These are phyloP conservation scores for Mobula hypostoma DNA, from an alignment of 2,113 vertebrate genomes.

Conservation along the genomic window DNA sequence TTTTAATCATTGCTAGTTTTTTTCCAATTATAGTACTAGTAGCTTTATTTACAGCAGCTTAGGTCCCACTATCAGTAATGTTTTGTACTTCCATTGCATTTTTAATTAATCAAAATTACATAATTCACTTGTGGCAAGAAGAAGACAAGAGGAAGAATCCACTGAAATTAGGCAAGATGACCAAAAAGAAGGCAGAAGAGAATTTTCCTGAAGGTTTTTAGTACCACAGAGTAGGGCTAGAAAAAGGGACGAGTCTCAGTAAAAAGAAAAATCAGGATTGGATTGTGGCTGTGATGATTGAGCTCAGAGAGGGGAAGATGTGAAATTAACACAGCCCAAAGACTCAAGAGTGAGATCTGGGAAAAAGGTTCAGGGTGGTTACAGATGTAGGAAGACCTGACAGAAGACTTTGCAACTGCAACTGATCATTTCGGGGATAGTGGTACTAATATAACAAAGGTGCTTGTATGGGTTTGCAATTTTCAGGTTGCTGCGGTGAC, in stretches of 20 bases:
- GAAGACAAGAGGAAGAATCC: background rate
- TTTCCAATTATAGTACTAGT: background rate
- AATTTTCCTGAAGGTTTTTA: background rate
- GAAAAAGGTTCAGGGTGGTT: background rate
- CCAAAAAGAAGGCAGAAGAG: background rate
- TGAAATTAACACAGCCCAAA: background rate
- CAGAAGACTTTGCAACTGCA: background rate
- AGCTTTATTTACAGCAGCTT: background rate
- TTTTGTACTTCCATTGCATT: background rate
- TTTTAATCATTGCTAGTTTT: background rate
- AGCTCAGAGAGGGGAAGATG: background rate
- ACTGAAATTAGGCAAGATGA: too few species aligned
- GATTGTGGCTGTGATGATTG: background rate
- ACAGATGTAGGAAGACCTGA: background rate
- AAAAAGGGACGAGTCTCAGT: background rate
- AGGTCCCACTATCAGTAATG: background rate
- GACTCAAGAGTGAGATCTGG: background rate
- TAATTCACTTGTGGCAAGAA: background rate
- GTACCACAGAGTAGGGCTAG: background rate
- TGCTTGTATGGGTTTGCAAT: background rate
- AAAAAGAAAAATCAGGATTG: background rate
- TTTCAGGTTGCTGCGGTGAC: background rate
- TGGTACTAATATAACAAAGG: background rate
- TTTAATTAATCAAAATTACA: background rate
- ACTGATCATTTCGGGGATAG: background rate